phyloP scores from a whole-genome alignment of 1,140 invertebrate species.

The Megalonaias nervosa region DNA sequence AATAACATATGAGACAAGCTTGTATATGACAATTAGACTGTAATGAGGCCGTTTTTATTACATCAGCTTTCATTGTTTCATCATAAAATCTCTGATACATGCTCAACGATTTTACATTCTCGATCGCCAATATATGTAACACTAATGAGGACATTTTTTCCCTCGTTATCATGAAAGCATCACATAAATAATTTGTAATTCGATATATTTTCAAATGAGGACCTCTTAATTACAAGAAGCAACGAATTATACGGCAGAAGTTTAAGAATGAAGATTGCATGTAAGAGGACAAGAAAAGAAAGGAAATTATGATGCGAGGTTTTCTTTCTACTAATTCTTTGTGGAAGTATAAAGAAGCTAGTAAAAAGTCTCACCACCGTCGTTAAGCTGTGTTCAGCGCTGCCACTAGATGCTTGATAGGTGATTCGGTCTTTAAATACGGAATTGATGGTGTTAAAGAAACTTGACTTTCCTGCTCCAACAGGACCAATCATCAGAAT shows the following conservation, averaged over 20 bases:
- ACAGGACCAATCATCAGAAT: too few species aligned
- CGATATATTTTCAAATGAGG: too few species aligned
- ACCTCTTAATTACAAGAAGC: too few species aligned
- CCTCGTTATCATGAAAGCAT: neutral
- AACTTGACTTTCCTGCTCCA: too few species aligned
- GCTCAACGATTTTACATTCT: neutral
- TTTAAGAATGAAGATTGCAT: too few species aligned
- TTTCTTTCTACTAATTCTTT: neutral
- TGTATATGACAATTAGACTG: neutral
- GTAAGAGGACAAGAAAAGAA: neutral
- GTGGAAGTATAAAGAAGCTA: neutral
- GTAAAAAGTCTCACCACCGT: conserved; percentile 30
- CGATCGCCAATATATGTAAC: neutral
- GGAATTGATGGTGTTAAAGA: too few species aligned
- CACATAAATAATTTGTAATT: neutral
- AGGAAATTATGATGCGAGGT: too few species aligned
- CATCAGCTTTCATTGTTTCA: neutral
- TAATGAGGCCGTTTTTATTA: neutral
- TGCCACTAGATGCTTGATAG: too few species aligned
- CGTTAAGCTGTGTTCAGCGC: conserved; percentile 15
- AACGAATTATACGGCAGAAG: too few species aligned
- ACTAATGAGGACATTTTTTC: neutral
- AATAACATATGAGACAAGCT: neutral
- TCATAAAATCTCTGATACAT: neutral
- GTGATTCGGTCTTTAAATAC: too few species aligned